Base-by-base conservation (phyloP, 2,888 invertebrate species). In the Drosophila barbarae region DNA sequence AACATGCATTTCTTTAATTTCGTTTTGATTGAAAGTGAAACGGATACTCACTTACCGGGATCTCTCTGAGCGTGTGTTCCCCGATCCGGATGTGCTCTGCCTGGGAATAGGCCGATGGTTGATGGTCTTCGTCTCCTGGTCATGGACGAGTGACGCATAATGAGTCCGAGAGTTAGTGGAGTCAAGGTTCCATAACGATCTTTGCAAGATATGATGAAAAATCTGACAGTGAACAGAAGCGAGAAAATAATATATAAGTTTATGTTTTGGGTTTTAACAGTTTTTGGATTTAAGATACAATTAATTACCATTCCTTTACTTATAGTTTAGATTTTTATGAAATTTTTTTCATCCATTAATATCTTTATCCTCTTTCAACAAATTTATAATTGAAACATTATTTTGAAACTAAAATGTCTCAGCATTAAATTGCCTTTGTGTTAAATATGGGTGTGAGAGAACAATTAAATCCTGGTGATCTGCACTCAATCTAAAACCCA, bases 21-120 rank as follows among this genome's bases (percentile, higher is more conserved):
- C 41, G 61, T 77, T 78, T 71, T 69, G 66, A 83, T 80, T 85
- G 74, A 69, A 69, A 71, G 59, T 73, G 85, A 76, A 85, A 84
- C 67, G 73, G 63, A 73, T 73, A 71, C 71, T 50, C 70, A 36
- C 42, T 30, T 15, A 49, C 12, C 23, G 21, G 6, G 18, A 10
- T 18, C 18, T 18, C 18, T 18, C 18, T 18, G 18, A 18, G 18
- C 18, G 18, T 26, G 35, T 7, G n/a, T 9, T 15, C 15, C 35
- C 15, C 35, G 8, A 23, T 28, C 26, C 34, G 67, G 67, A 61
- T 47, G 49, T 46, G n/a, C 13, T 28, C 5, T 18, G 39, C 39
- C 13, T 56, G 60, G 59, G 34, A 55, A 53, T 10, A 7, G 6
- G 12, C 7, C 18, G 23, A 21, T 21, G 3, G 21, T 3, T 26